Evolutionary conservation across 1,140 invertebrate species (phyloP).

Genomic region (Temnothorax longispinosus): DNA sequence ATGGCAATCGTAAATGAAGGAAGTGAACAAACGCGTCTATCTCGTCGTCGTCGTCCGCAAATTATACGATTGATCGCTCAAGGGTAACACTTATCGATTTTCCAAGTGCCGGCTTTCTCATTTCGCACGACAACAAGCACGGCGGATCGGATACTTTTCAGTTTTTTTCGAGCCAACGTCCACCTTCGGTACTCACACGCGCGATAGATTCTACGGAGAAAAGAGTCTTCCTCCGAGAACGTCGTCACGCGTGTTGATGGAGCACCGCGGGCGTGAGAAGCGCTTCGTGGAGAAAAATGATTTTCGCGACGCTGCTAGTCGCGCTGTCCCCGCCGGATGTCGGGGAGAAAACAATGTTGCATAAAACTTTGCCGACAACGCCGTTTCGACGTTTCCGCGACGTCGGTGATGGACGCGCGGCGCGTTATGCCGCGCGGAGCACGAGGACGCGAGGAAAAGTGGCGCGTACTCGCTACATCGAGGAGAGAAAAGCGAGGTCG

Average conservation of each 20-base stretch:
- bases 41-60: background rate
- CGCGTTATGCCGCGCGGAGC: conserved; percentile 64
- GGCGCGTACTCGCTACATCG: conserved; percentile 77
- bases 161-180: background rate
- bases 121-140: background rate
- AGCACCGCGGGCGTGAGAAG: background rate
- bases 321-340: background rate
- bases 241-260: background rate
- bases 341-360: conserved; percentile 13
- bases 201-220: background rate
- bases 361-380: background rate
- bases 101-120: conserved; percentile 20
- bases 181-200: background rate
- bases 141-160: conserved; percentile 6
- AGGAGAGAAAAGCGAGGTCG: conserved; percentile 82
- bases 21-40: background rate
- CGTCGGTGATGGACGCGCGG: background rate
- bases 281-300: background rate
- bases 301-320: background rate
- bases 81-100: conserved; percentile 40
- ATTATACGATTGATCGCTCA: conserved; percentile 51
- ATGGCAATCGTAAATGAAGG: conserved; percentile 8
- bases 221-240: no score
- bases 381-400: conserved; percentile 32
- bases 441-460: conserved; percentile 78